Evolutionary conservation across 2,888 invertebrate genomes (phyloP), one percentile per base, ranked within the genome.

Genomic region (Allolobophora icterica): DNA sequence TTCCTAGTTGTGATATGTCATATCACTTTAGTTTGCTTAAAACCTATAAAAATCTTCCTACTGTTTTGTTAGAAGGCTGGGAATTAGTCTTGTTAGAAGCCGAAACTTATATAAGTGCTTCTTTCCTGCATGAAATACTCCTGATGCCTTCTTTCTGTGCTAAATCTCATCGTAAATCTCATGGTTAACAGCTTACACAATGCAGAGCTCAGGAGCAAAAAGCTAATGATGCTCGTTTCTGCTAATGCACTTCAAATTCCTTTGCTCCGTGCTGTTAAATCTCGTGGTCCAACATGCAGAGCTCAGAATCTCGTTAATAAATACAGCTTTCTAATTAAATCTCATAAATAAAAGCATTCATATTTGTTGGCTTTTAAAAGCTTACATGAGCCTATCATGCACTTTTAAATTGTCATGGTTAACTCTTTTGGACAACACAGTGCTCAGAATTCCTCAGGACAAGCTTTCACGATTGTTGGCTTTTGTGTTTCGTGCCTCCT

Each of bases 1-100:
- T 71, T 71, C 71, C 71, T 71, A 71, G n/a, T 71, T n/a, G 71
- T 71, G 71, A 71, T 71, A 71, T 71, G 71, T 71, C 8, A 71
- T n/a, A 71, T 71, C 71, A 71, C 71, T 71, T 71, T 6, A 71
- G n/a, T n/a, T 71, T 71, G 71, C 30, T 71, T 71, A 52, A 52
- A 52, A 21, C 52, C 52, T 42, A 52, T 52, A 24, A 52, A 52
- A 52, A 52, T 2, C 71, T n/a, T n/a, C n/a, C 71, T 11, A 71
- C 30, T 71, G 8, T 30, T 52, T 24, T n/a, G 1, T n/a, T 71
- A n/a, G 30, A n/a, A 71, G 71, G n/a, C n/a, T 30, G 71, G 30
- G n/a, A 71, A n/a, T n/a, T n/a, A 71, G 71, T 71, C n/a, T 71
- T 6, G 24, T 58, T 30, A 58, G 58, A 58, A 58, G 58, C 45